Evolutionary conservation across 2,888 invertebrate species (phyloP).

Genomic region (Atrina japonica): DNA sequence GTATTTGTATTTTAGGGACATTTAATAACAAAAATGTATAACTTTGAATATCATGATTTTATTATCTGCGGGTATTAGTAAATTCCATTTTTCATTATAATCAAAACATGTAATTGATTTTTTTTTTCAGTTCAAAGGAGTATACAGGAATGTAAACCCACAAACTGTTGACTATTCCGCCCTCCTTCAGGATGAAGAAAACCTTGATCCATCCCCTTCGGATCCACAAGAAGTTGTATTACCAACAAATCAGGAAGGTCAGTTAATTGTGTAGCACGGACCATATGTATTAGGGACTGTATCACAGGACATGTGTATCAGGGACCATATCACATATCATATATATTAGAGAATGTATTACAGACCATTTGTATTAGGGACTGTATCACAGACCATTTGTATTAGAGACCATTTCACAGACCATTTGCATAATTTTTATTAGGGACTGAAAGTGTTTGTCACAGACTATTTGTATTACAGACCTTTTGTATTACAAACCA

Average conservation of each 20-base stretch:
- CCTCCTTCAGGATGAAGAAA: conserved; percentile 73
- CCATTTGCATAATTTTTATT: neutral
- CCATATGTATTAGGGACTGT: neutral
- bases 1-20: too few relatives aligned
- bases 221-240: conserved; percentile 72
- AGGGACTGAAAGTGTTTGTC: neutral
- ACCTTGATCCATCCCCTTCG: conserved; percentile 78
- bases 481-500: too few relatives aligned
- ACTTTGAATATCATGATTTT: too few relatives aligned
- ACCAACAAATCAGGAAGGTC: conserved; percentile 74
- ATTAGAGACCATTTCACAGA: neutral
- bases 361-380: neutral
- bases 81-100: too few relatives aligned
- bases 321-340: too few relatives aligned
- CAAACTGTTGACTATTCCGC: conserved; percentile 68
- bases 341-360: too few relatives aligned
- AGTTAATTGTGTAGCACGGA: conserved; percentile 27
- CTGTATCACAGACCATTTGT: neutral
- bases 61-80: too few relatives aligned
- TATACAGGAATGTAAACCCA: conserved; percentile 65
- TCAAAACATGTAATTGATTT: neutral
- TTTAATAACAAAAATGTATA: too few relatives aligned
- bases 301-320: neutral
- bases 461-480: neutral
- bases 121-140: conserved; percentile 66